Percentiles rank a stretch among this genome's conserved stretches.
phyloP scores from a whole-genome alignment of 1,140 invertebrate genomes.

The Zaprionus kolodkinae region DNA sequence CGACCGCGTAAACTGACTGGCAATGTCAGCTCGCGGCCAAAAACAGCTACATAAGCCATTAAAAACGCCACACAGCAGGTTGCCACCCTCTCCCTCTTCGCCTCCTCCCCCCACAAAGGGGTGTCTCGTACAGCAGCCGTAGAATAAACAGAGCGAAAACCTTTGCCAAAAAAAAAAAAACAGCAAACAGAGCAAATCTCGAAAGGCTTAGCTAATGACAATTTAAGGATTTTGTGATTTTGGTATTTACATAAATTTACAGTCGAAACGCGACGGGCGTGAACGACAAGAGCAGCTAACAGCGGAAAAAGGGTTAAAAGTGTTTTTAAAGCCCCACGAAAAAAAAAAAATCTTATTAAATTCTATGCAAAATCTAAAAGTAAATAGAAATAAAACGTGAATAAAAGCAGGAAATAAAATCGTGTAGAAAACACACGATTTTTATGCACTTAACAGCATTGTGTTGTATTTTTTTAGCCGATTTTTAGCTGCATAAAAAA shows the following conservation, averaged over 20 bases:
- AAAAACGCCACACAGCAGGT: conserved; percentile 18
- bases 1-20: background rate
- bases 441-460: background rate
- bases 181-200: conserved; percentile 46
- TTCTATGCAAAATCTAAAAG: conserved; percentile 38
- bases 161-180: conserved; percentile 22
- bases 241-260: conserved; percentile 80
- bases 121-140: background rate
- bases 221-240: conserved; percentile 81
- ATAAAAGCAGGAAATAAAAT: background rate
- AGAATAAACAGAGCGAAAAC: conserved; percentile 24
- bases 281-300: conserved; percentile 20
- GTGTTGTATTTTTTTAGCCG: background rate
- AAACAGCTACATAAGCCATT: conserved; percentile 38
- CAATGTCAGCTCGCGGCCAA: conserved; percentile 1
- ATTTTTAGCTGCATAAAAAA: background rate
- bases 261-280: conserved; percentile 32
- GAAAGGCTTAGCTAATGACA: conserved; percentile 80
- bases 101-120: too few relatives aligned
- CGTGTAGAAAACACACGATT: background rate
- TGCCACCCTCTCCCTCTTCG: too few relatives aligned
- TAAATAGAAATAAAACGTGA: background rate
- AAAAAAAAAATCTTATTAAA: conserved; percentile 41
- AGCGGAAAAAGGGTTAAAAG: conserved; percentile 21
- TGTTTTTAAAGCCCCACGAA: conserved; percentile 29